Conservation (phyloP, 2,797 vertebrate genomes). For the Pangasius sanitwongsei region DNA sequence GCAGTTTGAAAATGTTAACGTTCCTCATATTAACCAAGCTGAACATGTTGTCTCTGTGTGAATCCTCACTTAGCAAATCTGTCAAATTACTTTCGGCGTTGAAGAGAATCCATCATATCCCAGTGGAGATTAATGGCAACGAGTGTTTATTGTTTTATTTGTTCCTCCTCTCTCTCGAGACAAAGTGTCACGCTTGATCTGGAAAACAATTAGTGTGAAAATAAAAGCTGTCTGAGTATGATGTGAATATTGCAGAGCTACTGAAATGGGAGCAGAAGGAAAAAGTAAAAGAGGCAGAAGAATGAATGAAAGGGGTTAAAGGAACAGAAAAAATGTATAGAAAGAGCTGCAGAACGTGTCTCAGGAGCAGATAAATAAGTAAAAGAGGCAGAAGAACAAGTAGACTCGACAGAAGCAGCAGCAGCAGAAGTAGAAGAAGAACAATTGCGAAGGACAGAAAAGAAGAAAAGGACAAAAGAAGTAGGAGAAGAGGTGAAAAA, state of each 20-base stretch:
- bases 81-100: slow-evolving; percentile 60
- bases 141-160: slow-evolving; percentile 31
- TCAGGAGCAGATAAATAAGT: not conserved
- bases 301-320: not conserved
- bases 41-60: slow-evolving; percentile 33
- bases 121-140: slow-evolving; percentile 24
- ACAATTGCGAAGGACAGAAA: not conserved
- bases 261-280: not conserved
- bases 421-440: not conserved
- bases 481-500: not conserved
- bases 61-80: slow-evolving; percentile 45
- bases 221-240: slow-evolving; percentile 32
- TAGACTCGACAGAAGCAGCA: not conserved
- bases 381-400: not conserved
- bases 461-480: not conserved
- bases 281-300: not conserved
- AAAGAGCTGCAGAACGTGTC: not conserved
- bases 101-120: slow-evolving; percentile 46
- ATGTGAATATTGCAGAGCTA: slow-evolving; percentile 38
- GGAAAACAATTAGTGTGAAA: slow-evolving; percentile 54
- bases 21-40: slow-evolving; percentile 36
- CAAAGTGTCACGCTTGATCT: slow-evolving; percentile 46
- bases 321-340: not conserved
- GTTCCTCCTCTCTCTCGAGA: slow-evolving; percentile 45
- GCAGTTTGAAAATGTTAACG: slow-evolving; percentile 35